These are phyloP conservation scores for Gobionotothen gibberifrons DNA, from an alignment of 2,797 vertebrate species.

Conservation along the genomic window DNA sequence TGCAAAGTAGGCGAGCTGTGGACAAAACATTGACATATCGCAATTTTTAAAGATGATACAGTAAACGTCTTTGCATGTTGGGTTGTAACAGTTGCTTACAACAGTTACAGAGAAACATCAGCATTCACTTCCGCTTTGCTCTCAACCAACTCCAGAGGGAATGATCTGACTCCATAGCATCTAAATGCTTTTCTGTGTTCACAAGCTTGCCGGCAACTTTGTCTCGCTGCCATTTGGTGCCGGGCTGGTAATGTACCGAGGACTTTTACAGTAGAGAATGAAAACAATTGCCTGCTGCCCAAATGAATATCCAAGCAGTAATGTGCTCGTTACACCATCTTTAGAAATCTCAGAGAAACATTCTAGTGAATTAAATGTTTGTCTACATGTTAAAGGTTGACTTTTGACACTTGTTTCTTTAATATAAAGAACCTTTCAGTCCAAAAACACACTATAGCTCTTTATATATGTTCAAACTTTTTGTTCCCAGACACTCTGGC, in stretches of 20 bases:
- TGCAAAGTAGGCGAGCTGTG: neutral
- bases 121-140: too few relatives aligned
- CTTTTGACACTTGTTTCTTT: neutral
- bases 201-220: too few relatives aligned
- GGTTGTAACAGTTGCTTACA: neutral
- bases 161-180: too few relatives aligned
- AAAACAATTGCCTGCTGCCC: too few relatives aligned
- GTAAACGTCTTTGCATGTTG: neutral
- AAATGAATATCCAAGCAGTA: neutral
- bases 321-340: neutral
- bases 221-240: too few relatives aligned
- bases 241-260: too few relatives aligned
- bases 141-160: too few relatives aligned
- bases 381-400: neutral
- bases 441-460: neutral
- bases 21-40: neutral
- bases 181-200: too few relatives aligned
- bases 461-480: constrained; percentile 10
- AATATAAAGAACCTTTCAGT: neutral
- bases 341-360: neutral
- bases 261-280: too few relatives aligned
- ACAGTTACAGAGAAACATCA: too few relatives aligned
- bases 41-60: neutral
- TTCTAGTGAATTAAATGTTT: neutral
- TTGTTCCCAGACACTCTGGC: neutral